Evolutionary conservation across 2,113 vertebrate species (phyloP).

Genomic region (Capricornis sumatraensis): DNA sequence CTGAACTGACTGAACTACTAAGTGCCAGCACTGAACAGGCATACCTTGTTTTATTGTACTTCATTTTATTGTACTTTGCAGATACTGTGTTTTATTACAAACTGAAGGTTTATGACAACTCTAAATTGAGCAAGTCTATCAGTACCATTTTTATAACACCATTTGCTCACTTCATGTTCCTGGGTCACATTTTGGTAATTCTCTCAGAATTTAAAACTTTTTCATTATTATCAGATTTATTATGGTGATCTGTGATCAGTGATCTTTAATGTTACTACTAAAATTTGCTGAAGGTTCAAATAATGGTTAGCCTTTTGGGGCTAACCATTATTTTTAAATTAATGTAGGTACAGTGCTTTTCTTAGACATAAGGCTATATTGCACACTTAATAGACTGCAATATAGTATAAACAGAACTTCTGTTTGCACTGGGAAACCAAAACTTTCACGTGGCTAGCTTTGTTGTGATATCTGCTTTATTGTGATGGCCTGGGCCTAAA

Average conservation of each 20-base stretch:
- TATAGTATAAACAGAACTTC: background rate
- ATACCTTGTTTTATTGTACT: background rate
- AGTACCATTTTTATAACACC: background rate
- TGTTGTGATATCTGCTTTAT: background rate
- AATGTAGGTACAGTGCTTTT: background rate
- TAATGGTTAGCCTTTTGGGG: background rate
- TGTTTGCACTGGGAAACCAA: background rate
- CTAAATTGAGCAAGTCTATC: background rate
- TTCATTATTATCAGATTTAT: background rate
- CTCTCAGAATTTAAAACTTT: background rate
- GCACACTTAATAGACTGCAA: background rate
- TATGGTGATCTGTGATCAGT: background rate
- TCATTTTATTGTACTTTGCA: background rate
- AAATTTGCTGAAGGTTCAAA: background rate
- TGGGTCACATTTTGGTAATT: background rate
- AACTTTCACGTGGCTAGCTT: background rate
- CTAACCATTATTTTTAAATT: background rate
- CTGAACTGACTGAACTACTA: background rate
- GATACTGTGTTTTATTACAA: background rate
- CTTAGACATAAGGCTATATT: background rate
- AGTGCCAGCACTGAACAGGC: background rate
- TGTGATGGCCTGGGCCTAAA: background rate
- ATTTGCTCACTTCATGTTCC: background rate
- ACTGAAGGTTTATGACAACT: background rate
- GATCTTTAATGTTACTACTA: background rate